These are phyloP conservation scores for Panthera uncia DNA, from an alignment of 2,113 vertebrate genomes.

Conservation along the genomic window DNA sequence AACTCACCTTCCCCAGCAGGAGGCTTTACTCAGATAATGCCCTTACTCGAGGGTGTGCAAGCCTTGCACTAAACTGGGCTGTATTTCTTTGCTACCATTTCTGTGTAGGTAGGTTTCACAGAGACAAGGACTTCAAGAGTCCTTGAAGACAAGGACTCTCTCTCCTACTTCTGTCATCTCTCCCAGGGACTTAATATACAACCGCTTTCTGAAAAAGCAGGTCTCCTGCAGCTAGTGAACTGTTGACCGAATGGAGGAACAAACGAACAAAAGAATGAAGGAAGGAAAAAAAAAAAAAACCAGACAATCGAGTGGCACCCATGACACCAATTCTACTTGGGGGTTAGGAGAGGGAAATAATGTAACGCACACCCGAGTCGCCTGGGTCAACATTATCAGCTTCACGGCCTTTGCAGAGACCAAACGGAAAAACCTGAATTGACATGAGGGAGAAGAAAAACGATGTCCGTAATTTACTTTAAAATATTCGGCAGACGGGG, in stretches of 20 bases:
- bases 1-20: background rate
- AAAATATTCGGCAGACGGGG: background rate
- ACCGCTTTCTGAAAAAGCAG: background rate
- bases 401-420: background rate
- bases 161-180: background rate
- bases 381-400: background rate
- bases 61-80: background rate
- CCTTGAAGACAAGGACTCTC: conserved; percentile 9
- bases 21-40: background rate
- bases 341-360: background rate
- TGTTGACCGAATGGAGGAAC: background rate
- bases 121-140: no score
- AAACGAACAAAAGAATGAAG: conserved; percentile 5
- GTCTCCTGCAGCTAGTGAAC: background rate
- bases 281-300: no score
- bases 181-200: background rate
- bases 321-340: background rate
- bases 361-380: background rate
- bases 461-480: background rate
- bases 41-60: background rate
- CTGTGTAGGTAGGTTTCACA: conserved; percentile 25
- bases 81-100: conserved; percentile 20
- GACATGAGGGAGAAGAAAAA: conserved; percentile 1
- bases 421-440: background rate
- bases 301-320: background rate